Base-by-base conservation (phyloP, 1,140 invertebrate genomes). In the Gryllus bimaculatus region DNA sequence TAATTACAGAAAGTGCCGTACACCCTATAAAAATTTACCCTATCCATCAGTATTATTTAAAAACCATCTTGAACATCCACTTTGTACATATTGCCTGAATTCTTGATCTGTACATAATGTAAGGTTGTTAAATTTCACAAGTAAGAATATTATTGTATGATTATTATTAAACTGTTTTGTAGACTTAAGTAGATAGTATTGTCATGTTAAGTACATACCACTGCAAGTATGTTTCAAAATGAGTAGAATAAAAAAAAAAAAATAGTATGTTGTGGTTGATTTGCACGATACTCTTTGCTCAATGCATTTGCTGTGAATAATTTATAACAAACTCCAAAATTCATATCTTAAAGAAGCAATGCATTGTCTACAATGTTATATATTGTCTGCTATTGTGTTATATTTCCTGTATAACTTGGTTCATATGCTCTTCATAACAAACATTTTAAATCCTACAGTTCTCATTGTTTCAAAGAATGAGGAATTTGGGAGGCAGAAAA, bases 41-140 rank as follows among this genome's bases (percentile, higher is more conserved):
- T 77, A 77, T 77, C 76, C 76, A 77, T 77, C 76, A 48, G 76
- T 77, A 77, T 54, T 48, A 54, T 8, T 48, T n/a, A 20, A 77
- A 77, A 49, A 77, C 54, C 54, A 13, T 1, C 54, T 66, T 66
- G 10, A 66, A 66, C 10, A 66, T 66, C 18, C 18, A 66, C 54
- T 66, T 18, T 66, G 54, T 66, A 66, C 54, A 66, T 66, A 66
- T 66, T 66, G 10, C 54, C 54, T 66, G 10, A 66, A 66, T 13
- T 66, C 54, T 66, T 66, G 54, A 66, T 18, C 54, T 66, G 54
- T 66, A 66, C 54, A 66, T 66, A 66, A 13, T 66, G 54, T 66
- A 66, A 66, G 54, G 54, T 66, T 66, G 54, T 66, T 66, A 66
- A 66, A 66, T 66, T 66, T 66, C 54, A 66, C 18, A 18, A 66